phyloP scores from a whole-genome alignment of 2,113 vertebrate species.

The Chloroceryle aenea region DNA sequence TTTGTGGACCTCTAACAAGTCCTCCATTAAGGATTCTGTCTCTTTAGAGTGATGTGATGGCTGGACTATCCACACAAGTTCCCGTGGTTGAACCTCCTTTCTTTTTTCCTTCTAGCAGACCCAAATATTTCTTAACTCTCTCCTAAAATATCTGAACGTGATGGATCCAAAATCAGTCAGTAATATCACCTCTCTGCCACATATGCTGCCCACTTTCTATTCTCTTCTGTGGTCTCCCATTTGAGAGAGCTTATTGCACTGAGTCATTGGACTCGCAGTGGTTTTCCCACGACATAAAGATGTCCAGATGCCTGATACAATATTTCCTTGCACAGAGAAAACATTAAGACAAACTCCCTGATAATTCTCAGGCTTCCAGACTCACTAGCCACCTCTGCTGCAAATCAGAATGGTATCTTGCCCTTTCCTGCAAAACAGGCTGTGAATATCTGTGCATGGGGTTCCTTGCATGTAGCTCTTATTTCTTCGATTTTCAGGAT shows the following conservation, averaged over 20 bases:
- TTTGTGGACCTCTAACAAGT: not conserved
- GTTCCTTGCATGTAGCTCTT: not conserved
- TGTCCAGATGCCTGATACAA: not conserved
- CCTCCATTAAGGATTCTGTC: not conserved
- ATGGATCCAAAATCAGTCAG: not conserved
- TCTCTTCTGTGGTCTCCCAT: not conserved
- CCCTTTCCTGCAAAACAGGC: not conserved
- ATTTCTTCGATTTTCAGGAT: not conserved
- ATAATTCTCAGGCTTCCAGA: not conserved
- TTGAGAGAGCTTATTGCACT: not conserved
- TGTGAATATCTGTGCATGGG: not conserved
- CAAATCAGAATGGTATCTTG: not conserved
- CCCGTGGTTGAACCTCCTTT: not conserved
- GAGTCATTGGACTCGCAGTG: not conserved
- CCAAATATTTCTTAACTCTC: not conserved
- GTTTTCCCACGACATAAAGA: not conserved
- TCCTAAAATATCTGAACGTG: not conserved
- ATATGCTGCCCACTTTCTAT: not conserved
- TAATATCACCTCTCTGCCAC: not conserved
- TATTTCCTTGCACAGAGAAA: not conserved
- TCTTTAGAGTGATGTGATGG: not conserved
- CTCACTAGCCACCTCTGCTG: not conserved
- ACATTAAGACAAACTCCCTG: not conserved
- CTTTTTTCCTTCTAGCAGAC: not conserved
- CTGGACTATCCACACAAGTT: not conserved